phyloP scores from a whole-genome alignment of 2,113 vertebrate species.

The Cygnus atratus region DNA sequence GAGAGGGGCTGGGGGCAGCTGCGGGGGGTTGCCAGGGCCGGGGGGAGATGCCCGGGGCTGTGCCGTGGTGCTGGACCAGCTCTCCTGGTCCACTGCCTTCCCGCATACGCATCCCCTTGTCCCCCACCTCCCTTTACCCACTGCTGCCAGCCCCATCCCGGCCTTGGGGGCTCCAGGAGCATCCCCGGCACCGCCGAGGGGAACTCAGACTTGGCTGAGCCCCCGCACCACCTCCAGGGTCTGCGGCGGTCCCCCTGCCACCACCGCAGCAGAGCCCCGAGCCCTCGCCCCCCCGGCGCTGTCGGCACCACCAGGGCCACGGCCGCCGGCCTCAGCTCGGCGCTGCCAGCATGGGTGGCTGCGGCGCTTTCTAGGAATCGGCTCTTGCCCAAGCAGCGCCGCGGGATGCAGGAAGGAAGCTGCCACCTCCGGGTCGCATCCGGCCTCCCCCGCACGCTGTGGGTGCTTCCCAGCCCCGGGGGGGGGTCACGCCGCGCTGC shows the following conservation, averaged over 20 bases:
- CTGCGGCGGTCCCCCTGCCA: rapidly evolving
- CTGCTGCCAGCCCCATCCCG: not conserved
- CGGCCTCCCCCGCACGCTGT: rapidly evolving
- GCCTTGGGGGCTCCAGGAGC: rapidly evolving
- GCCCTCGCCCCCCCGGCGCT: rapidly evolving
- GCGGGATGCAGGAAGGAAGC: not conserved
- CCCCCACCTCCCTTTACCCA: rapidly evolving
- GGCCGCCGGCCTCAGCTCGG: not conserved
- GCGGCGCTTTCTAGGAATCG: constrained; percentile 44
- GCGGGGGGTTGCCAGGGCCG: not conserved
- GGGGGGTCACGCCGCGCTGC: rapidly evolving
- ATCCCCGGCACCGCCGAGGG: not conserved
- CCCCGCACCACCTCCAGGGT: not conserved
- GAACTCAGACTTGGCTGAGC: rapidly evolving
- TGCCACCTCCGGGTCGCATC: not conserved
- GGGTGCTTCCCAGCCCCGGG: not conserved
- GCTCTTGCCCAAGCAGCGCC: not conserved
- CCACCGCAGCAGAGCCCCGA: not conserved
- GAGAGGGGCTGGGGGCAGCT: not conserved
- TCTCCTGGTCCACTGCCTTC: no score
- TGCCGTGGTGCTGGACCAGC: not conserved
- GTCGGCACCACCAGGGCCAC: rapidly evolving
- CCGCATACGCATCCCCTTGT: rapidly evolving
- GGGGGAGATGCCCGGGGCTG: not conserved
- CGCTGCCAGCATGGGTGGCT: rapidly evolving